Evolutionary conservation across 2,113 vertebrate genomes (phyloP).

Genomic region (Merops nubicus): DNA sequence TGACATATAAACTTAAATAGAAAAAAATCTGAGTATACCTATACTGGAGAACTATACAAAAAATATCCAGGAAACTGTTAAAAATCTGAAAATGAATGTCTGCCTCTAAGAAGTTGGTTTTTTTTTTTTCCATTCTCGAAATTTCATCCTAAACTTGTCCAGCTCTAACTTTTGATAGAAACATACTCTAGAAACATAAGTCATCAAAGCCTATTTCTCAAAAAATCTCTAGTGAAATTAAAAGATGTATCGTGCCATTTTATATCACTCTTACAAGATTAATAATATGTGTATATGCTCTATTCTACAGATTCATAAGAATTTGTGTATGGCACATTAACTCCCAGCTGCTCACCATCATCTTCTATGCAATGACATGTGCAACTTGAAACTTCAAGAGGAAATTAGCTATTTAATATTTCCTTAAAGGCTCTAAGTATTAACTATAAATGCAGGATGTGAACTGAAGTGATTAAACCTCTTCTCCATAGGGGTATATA

Average conservation of each 20-base stretch:
- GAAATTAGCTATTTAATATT: slow-evolving; percentile 18
- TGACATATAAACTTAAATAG: neutral
- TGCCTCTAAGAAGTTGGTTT: neutral
- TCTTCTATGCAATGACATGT: neutral
- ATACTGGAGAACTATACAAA: neutral
- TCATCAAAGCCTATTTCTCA: neutral
- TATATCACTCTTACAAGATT: neutral
- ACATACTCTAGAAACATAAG: neutral
- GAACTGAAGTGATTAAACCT: slow-evolving; percentile 12
- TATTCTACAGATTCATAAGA: neutral
- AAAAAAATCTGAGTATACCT: neutral
- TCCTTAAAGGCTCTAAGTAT: slow-evolving; percentile 12
- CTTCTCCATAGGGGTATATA: neutral
- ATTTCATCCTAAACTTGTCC: neutral
- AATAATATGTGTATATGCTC: neutral
- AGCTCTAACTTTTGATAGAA: neutral
- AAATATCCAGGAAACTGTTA: neutral
- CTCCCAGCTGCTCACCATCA: neutral
- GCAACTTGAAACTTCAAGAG: neutral
- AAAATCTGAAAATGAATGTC: neutral
- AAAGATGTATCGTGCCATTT: neutral
- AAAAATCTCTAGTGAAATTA: neutral
- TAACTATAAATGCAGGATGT: neutral
- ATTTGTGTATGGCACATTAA: slow-evolving; percentile 3
- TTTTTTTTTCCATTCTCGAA: neutral